phyloP scores from a whole-genome alignment of 2,113 vertebrate genomes.

The Strigops habroptila region DNA sequence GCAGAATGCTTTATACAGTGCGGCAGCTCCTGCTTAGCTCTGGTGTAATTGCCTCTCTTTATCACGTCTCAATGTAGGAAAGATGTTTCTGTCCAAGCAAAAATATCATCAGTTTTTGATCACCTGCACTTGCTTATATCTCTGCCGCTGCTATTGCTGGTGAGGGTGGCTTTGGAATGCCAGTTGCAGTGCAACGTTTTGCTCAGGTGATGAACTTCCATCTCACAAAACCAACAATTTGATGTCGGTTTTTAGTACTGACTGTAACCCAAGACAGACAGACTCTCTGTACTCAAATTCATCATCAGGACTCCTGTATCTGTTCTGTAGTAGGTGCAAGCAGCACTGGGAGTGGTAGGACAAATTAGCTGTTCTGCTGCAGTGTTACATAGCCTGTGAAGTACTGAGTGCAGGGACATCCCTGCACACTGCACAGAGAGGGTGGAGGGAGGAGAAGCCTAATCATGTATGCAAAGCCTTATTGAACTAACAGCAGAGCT shows the following conservation, averaged over 20 bases:
- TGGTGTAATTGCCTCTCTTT: constrained; percentile 43
- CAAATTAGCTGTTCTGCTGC: background rate
- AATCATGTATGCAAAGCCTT: background rate
- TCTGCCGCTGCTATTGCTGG: background rate
- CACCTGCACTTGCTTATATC: background rate
- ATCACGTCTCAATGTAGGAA: background rate
- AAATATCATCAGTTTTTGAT: background rate
- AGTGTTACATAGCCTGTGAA: background rate
- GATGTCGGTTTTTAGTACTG: background rate
- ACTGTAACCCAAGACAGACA: background rate
- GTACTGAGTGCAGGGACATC: background rate
- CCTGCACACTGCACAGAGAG: background rate
- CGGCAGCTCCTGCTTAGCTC: constrained; percentile 38
- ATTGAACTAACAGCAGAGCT: background rate
- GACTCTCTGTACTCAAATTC: background rate
- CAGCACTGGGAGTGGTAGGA: constrained; percentile 7
- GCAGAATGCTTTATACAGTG: constrained; percentile 25
- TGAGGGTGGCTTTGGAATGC: background rate
- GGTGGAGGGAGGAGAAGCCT: background rate
- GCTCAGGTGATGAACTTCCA: background rate
- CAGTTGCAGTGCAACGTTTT: rapidly evolving
- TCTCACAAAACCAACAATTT: background rate
- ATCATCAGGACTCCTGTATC: background rate
- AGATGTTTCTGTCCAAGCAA: background rate
- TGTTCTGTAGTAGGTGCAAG: background rate